Conservation (phyloP, 2,888 invertebrate species). For the Cosmorhoe ocellata region DNA sequence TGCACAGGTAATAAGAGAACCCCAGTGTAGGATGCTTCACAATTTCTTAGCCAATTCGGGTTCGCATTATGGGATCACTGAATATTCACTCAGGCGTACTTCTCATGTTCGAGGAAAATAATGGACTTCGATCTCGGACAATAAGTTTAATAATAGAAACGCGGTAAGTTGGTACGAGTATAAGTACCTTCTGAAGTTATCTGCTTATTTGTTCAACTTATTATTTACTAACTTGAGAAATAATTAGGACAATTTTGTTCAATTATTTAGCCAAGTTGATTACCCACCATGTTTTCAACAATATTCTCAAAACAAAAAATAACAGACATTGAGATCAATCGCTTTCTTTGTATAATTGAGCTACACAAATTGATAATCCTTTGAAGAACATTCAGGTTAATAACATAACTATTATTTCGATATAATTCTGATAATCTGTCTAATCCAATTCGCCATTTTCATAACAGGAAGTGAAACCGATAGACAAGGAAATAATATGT, state of each 20-base stretch:
- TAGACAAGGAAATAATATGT: conserved; percentile 39
- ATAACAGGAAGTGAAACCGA: conserved; percentile 10
- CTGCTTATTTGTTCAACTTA: background rate
- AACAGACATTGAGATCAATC: too few species aligned
- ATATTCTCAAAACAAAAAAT: background rate
- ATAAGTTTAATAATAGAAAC: conserved; percentile 8
- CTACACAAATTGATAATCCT: too few species aligned
- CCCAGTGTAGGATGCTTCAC: conserved; percentile 19
- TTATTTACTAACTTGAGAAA: background rate
- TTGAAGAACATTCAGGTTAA: too few species aligned
- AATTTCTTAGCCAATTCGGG: conserved; percentile 32
- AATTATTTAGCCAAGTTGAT: too few species aligned
- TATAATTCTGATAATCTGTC: background rate
- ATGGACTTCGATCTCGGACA: conserved; percentile 27
- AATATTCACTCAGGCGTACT: conserved; percentile 40
- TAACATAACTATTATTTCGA: too few species aligned
- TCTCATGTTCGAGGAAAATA: conserved; percentile 38
- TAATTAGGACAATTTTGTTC: background rate
- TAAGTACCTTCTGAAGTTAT: too few species aligned
- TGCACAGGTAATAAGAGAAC: conserved; percentile 10
- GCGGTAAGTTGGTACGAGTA: background rate
- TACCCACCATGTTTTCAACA: background rate
- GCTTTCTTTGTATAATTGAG: too few species aligned
- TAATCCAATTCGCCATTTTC: conserved; percentile 1
- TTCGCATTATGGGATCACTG: conserved; percentile 39